A percentile compares a stretch with the other conserved stretches of the same genome.
These are phyloP conservation scores for Diphyllodes magnificus DNA, from an alignment of 2,113 vertebrate genomes.

Conservation along the genomic window DNA sequence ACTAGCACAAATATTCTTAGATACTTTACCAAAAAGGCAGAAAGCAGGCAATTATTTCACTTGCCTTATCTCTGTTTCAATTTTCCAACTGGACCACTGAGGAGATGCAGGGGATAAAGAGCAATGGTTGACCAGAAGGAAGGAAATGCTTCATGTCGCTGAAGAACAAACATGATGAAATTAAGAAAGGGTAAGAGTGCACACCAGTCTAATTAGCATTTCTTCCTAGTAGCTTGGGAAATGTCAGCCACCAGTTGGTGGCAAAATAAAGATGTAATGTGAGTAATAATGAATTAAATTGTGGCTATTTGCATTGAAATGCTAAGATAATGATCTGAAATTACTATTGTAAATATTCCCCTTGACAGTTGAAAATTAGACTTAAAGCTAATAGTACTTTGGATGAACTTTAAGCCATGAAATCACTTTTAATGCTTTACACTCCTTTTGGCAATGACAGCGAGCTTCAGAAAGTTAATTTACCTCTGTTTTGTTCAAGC, in stretches of 20 bases:
- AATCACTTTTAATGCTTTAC: slow-evolving; percentile 68
- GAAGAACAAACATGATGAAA: slow-evolving; percentile 47
- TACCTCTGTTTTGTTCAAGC: slow-evolving; percentile 77
- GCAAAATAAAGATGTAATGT: slow-evolving; percentile 81
- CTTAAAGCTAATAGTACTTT: slow-evolving; percentile 76
- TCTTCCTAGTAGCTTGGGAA: slow-evolving; percentile 74
- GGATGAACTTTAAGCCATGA: slow-evolving; percentile 77
- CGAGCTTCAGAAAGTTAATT: slow-evolving; percentile 71
- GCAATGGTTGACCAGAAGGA: slow-evolving; percentile 42
- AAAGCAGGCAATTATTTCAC: neutral
- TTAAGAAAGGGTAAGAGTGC: slow-evolving; percentile 75
- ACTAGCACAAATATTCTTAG: neutral
- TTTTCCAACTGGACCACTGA: neutral
- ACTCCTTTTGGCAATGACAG: slow-evolving; percentile 73
- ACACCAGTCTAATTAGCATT: slow-evolving; percentile 78
- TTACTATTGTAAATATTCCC: slow-evolving; percentile 79
- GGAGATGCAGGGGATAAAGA: neutral
- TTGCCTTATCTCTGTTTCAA: neutral
- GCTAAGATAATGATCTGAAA: slow-evolving; percentile 79
- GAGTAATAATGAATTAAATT: slow-evolving; percentile 81
- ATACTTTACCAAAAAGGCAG: neutral
- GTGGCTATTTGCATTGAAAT: slow-evolving; percentile 82
- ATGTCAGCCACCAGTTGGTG: slow-evolving; percentile 82
- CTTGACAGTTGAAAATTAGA: slow-evolving; percentile 79
- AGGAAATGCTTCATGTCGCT: slow-evolving; percentile 20